A percentile compares a stretch with the other conserved stretches of the same genome.
These are phyloP conservation scores for Forbesichthys papilliferus DNA, from an alignment of 2,113 vertebrate genomes.

Conservation along the genomic window DNA sequence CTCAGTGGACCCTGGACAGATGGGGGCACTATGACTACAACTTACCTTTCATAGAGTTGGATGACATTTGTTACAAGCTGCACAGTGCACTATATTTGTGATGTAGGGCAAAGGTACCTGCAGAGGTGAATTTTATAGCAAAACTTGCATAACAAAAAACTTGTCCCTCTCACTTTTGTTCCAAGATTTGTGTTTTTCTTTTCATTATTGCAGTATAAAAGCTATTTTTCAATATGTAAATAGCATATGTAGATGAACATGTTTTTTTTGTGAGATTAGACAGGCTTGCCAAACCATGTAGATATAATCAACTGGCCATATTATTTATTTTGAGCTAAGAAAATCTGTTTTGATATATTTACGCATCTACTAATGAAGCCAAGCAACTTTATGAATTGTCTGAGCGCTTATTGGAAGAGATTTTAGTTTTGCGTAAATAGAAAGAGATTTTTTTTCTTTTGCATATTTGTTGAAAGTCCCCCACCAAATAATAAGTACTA, in stretches of 20 bases:
- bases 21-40: slow-evolving; percentile 69
- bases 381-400: slow-evolving; percentile 49
- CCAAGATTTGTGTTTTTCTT: slow-evolving; percentile 36
- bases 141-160: slow-evolving; percentile 52
- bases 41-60: slow-evolving; percentile 80
- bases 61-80: slow-evolving; percentile 83
- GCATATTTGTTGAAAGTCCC: slow-evolving; percentile 27
- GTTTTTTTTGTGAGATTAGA: slow-evolving; percentile 7
- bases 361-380: slow-evolving; percentile 33
- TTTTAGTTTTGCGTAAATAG: slow-evolving; percentile 19
- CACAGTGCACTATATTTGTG: slow-evolving; percentile 78
- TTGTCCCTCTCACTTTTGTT: slow-evolving; percentile 57
- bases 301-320: slow-evolving; percentile 1
- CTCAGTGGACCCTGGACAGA: slow-evolving; percentile 67
- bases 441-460: slow-evolving; percentile 41
- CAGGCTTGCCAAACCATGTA: background rate
- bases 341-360: background rate
- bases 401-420: slow-evolving; percentile 28
- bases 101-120: slow-evolving; percentile 75
- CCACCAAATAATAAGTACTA: slow-evolving; percentile 31
- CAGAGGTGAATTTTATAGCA: slow-evolving; percentile 79
- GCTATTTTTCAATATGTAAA: slow-evolving; percentile 74
- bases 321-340: background rate
- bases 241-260: slow-evolving; percentile 34
- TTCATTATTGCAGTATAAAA: slow-evolving; percentile 80